phyloP scores from a whole-genome alignment of 2,797 vertebrate genomes.

The Eulemur albifrons region DNA sequence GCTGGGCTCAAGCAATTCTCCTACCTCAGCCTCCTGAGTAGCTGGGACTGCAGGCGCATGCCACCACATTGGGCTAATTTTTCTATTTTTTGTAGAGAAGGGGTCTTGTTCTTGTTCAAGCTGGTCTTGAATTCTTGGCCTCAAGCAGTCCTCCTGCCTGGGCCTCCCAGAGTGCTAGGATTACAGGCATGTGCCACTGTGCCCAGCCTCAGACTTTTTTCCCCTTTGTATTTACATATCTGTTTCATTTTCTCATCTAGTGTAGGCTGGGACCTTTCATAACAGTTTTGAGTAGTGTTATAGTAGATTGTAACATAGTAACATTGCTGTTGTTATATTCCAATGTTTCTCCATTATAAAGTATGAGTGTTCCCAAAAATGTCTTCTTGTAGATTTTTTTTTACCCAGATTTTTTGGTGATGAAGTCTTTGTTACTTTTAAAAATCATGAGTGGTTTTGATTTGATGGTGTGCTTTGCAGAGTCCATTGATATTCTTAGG shows the following conservation, averaged over 20 bases:
- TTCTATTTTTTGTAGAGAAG: no score
- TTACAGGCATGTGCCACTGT: no score
- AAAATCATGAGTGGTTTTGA: neutral
- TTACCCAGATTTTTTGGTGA: neutral
- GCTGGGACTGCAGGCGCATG: no score
- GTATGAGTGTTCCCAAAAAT: neutral
- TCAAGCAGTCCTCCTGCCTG: no score
- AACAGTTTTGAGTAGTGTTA: neutral
- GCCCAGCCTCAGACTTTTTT: neutral
- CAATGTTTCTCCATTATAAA: neutral
- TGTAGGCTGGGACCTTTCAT: neutral
- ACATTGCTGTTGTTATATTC: neutral
- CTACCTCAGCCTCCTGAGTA: no score
- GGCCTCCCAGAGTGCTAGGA: no score
- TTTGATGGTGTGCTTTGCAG: neutral
- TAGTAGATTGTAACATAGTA: neutral
- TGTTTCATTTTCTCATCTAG: neutral
- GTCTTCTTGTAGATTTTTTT: neutral
- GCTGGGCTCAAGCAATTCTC: no score
- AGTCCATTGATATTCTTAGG: neutral
- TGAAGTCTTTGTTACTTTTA: neutral
- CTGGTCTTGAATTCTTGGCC: no score
- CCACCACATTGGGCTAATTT: no score
- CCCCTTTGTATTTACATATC: neutral
- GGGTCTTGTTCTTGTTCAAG: no score